Evolutionary conservation across 2,888 invertebrate species (phyloP).

Genomic region (Chaitophorus viminalis): DNA sequence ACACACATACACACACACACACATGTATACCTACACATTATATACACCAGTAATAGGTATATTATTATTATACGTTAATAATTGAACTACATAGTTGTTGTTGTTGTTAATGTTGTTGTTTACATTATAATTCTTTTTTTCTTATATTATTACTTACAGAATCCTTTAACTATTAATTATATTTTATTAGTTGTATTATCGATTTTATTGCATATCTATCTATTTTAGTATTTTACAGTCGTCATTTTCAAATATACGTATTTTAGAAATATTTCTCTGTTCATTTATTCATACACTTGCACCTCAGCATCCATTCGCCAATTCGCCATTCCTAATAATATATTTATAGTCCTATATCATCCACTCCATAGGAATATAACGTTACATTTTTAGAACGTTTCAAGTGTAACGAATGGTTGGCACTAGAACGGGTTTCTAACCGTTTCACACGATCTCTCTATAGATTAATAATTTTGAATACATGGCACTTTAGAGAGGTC

Average conservation of each 20-base stretch:
- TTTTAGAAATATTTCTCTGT: conserved; percentile 58
- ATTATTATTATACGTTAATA: conserved; percentile 40
- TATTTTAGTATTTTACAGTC: conserved; percentile 55
- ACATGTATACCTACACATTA: neutral
- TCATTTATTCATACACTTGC: conserved; percentile 1
- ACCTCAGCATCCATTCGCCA: too few species aligned
- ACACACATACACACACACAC: neutral
- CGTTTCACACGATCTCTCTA: neutral
- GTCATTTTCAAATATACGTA: conserved; percentile 57
- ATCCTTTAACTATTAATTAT: conserved; percentile 39
- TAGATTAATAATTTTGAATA: neutral
- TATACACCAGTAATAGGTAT: conserved; percentile 37
- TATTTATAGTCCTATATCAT: too few species aligned
- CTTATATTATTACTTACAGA: conserved; percentile 32
- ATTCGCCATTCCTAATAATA: too few species aligned
- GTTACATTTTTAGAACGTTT: too few species aligned
- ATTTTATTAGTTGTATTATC: conserved; percentile 52
- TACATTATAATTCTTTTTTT: conserved; percentile 23
- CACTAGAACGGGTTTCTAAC: neutral
- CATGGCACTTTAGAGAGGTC: neutral
- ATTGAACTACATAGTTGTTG: conserved; percentile 34
- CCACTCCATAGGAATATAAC: too few species aligned
- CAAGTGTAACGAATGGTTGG: too few species aligned
- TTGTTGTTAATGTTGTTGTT: conserved; percentile 31
- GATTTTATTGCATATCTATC: conserved; percentile 53